Evolutionary conservation across 2,113 vertebrate species (phyloP), one percentile per base, ranked within the genome.

Genomic region (Eolophus roseicapilla): DNA sequence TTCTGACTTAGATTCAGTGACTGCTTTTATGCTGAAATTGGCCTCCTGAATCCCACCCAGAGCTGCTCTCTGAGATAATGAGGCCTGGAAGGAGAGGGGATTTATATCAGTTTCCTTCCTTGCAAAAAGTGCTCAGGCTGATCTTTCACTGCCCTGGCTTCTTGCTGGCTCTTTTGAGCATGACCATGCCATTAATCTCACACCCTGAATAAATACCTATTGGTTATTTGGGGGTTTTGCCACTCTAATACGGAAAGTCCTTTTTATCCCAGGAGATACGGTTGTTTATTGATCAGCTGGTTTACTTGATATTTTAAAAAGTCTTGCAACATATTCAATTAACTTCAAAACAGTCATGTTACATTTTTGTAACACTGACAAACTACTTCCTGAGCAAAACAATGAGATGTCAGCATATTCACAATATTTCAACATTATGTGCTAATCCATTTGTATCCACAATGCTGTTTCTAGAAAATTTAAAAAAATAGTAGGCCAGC

Each of bases 341-440:
- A 91, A 63, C 85, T 95, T 87, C 92, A 67, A 93, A 95, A 79
- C 27, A 94, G 90, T 86, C 7, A 0, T 86, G 49, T 69, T 78
- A n/a, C 67, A 59, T 69, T 95, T 95, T 78, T 19, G 35, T 53
- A 91, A 91, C 90, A 90, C 70, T 92, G 92, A 92, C 87, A 88
- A 95, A 87, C 41, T 94, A 90, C 93, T 96, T 97, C 93, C 95
- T 96, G 94, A 95, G 82, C 46, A 86, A 95, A 97, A 96, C 94
- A 97, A 96, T 97, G 82, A 90, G 68, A 97, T 94, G 94, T 93
- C 95, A 96, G 92, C 82, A 74, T 93, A 96, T 88, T 93, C 92
- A 90, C 21, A 43, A 77, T 93, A 90, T 92, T 97, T 94, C 95
- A 93, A 92, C 90, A 90, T 95, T 83, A 70, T 86, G 84, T 63